Percentiles rank a stretch among this genome's conserved stretches.
Conservation (phyloP, 2,888 invertebrate species). For the Onthophagus sagittarius region DNA sequence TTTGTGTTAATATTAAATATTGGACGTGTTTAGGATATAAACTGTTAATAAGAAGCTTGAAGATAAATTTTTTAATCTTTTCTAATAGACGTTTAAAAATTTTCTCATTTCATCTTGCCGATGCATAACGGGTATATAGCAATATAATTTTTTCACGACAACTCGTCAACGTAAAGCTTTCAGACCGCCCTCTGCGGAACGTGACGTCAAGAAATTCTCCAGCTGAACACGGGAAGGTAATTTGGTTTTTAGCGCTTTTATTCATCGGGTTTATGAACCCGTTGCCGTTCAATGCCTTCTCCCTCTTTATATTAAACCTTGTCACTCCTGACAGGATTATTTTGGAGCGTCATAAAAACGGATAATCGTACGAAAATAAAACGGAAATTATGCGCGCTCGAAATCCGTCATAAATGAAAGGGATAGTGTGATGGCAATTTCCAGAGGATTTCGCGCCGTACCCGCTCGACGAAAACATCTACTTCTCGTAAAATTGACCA, state of each 20-base stretch:
- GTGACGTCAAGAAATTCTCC: constrained; percentile 11
- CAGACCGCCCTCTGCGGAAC: background rate
- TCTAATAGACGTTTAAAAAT: background rate
- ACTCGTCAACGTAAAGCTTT: background rate
- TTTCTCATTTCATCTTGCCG: background rate
- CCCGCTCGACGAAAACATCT: background rate
- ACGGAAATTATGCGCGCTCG: background rate
- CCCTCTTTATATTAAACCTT: background rate
- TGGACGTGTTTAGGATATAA: too few relatives aligned
- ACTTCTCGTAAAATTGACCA: background rate
- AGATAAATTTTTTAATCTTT: background rate
- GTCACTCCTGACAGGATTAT: background rate
- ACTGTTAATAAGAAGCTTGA: too few relatives aligned
- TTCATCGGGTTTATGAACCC: background rate
- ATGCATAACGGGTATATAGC: background rate
- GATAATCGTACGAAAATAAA: background rate
- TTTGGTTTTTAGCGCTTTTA: constrained; percentile 2
- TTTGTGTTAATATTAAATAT: too few relatives aligned
- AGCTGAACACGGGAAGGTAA: constrained; percentile 8
- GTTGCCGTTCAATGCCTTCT: background rate
- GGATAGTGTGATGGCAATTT: background rate
- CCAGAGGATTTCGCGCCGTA: background rate
- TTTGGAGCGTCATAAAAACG: background rate
- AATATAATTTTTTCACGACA: background rate
- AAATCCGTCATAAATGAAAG: background rate